These are phyloP conservation scores for Parazoanthus swiftii DNA, from an alignment of 92 coral and sea anemone species.

Conservation along the genomic window DNA sequence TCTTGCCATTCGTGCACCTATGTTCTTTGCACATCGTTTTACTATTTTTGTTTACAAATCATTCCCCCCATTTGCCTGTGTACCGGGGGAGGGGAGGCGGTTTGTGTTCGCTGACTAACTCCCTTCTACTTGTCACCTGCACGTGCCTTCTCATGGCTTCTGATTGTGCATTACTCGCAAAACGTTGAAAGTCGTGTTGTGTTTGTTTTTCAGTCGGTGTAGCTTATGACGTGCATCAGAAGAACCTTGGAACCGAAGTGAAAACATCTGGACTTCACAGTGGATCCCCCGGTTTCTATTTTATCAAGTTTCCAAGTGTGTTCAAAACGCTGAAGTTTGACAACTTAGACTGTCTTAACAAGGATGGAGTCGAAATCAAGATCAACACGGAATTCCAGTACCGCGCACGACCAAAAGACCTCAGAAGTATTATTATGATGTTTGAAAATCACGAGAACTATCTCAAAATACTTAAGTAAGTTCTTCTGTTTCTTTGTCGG, in stretches of 20 bases:
- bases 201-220: slow-evolving; percentile 61
- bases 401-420: slow-evolving; percentile 73
- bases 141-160: neutral
- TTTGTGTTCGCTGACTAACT: neutral
- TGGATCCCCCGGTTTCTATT: slow-evolving; percentile 82
- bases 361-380: slow-evolving; percentile 77
- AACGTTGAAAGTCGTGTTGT: neutral
- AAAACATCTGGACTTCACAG: slow-evolving; percentile 81
- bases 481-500: neutral
- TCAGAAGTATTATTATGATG: slow-evolving; percentile 58
- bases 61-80: too few species aligned
- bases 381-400: slow-evolving; percentile 76
- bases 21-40: too few species aligned
- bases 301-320: slow-evolving; percentile 83
- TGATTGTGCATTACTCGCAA: neutral
- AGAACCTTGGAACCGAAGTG: slow-evolving; percentile 56
- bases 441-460: slow-evolving; percentile 70
- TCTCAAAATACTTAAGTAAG: slow-evolving; percentile 68
- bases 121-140: neutral
- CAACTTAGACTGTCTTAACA: slow-evolving; percentile 66
- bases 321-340: slow-evolving; percentile 62
- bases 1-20: too few species aligned
- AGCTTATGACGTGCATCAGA: slow-evolving; percentile 67
- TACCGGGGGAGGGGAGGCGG: too few species aligned
- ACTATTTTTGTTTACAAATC: too few species aligned